phyloP scores from a whole-genome alignment of 2,888 invertebrate genomes.

The Amphipoea oculea region DNA sequence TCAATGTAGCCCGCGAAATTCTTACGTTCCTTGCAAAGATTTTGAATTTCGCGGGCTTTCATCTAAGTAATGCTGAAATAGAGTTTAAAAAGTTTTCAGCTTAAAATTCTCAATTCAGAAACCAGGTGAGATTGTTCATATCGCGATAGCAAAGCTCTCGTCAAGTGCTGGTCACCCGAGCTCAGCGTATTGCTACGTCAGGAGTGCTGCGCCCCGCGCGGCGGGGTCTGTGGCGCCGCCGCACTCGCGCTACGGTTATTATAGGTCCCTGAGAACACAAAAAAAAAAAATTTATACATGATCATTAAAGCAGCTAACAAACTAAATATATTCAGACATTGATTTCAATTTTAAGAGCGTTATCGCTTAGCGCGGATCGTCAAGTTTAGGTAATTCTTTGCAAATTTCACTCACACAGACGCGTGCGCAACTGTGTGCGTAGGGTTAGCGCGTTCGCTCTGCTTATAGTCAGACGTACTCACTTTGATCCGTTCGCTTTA shows the following conservation, averaged over 20 bases:
- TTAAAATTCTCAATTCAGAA: background rate
- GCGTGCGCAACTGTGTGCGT: too few relatives aligned
- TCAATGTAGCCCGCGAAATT: too few relatives aligned
- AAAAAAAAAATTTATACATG: background rate
- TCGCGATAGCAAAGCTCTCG: background rate
- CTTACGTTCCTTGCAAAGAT: background rate
- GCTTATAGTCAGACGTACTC: too few relatives aligned
- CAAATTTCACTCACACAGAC: too few relatives aligned
- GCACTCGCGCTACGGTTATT: constrained; percentile 54
- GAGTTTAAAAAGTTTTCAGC: background rate
- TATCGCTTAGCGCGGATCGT: too few relatives aligned
- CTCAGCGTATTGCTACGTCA: background rate
- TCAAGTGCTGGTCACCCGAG: background rate
- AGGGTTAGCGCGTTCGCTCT: too few relatives aligned
- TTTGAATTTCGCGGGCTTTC: background rate
- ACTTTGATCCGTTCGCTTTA: too few relatives aligned
- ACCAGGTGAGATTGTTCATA: background rate
- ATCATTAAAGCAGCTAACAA: background rate
- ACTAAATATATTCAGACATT: background rate
- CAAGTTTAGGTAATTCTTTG: too few relatives aligned
- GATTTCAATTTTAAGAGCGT: background rate
- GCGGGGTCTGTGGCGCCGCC: background rate
- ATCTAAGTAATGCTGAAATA: too few relatives aligned
- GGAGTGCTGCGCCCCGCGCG: constrained; percentile 18
- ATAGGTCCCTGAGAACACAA: constrained; percentile 63